Evolutionary conservation across 2,797 vertebrate genomes (phyloP).

Genomic region (Sebastes hopkinsi): DNA sequence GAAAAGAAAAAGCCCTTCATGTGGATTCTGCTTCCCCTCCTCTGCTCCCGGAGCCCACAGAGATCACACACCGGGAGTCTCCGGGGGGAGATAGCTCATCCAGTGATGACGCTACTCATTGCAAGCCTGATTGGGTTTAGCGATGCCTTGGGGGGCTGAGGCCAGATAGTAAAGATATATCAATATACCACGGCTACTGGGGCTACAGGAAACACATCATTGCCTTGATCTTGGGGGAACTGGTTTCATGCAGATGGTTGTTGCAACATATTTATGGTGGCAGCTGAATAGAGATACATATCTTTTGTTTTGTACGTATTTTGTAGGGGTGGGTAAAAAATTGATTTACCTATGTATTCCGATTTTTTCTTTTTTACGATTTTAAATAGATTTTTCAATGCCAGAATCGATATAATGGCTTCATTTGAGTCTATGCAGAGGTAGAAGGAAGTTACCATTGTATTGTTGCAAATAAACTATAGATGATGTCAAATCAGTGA

Average conservation of each 20-base stretch:
- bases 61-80: constrained; percentile 63
- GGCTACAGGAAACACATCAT: constrained; percentile 35
- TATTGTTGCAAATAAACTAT: no score
- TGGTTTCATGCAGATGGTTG: constrained; percentile 32
- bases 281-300: neutral
- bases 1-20: constrained; percentile 55
- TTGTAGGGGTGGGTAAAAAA: no score
- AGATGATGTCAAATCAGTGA: no score
- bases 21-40: constrained; percentile 53
- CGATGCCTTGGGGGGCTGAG: constrained; percentile 59
- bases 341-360: no score
- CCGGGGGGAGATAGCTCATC: constrained; percentile 74
- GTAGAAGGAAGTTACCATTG: no score
- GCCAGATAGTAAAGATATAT: constrained; percentile 69
- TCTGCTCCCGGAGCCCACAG: constrained; percentile 38
- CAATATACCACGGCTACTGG: constrained; percentile 35
- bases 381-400: no score
- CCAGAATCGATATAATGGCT: no score
- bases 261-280: constrained; percentile 2
- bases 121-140: constrained; percentile 76
- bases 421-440: no score
- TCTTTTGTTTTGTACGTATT: neutral
- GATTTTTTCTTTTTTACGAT: no score
- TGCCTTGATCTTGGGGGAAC: constrained; percentile 23
- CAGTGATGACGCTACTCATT: constrained; percentile 70